phyloP scores from a whole-genome alignment of 2,797 vertebrate genomes.

The Morelia viridis region DNA sequence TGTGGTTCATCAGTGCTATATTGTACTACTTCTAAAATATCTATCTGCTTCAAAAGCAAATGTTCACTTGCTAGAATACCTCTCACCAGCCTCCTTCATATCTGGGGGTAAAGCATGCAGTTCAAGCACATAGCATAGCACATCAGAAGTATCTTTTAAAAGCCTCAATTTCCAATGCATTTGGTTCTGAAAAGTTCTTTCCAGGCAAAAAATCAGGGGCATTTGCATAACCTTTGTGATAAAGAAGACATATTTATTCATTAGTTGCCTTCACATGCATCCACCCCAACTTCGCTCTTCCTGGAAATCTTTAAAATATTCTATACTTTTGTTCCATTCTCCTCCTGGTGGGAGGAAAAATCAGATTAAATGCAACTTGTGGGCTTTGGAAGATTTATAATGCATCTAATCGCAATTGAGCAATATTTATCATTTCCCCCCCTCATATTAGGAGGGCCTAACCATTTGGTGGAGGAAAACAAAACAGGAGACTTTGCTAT shows the following conservation, averaged over 20 bases:
- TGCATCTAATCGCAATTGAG: neutral
- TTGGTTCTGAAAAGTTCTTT: slow-evolving; percentile 14
- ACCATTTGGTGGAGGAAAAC: neutral
- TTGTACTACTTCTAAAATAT: slow-evolving; percentile 5
- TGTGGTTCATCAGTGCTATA: slow-evolving; percentile 13
- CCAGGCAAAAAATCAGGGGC: neutral
- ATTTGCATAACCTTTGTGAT: slow-evolving; percentile 29
- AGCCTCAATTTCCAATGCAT: slow-evolving; percentile 11
- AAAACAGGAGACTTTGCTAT: neutral
- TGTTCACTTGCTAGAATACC: neutral
- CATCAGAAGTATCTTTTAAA: neutral
- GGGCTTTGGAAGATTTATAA: neutral
- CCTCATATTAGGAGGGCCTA: neutral
- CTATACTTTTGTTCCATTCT: neutral
- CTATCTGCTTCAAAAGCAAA: neutral
- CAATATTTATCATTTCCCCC: neutral
- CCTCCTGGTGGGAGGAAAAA: neutral
- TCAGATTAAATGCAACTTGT: neutral
- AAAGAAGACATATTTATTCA: slow-evolving; percentile 28
- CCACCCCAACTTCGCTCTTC: slow-evolving; percentile 3
- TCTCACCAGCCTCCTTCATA: neutral
- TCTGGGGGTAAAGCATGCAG: neutral
- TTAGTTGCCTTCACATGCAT: neutral
- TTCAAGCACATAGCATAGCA: neutral
- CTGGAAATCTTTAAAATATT: slow-evolving; percentile 12